These are phyloP conservation scores for Tetramorium parvispinum DNA, from an alignment of 1,140 invertebrate genomes.

Conservation along the genomic window DNA sequence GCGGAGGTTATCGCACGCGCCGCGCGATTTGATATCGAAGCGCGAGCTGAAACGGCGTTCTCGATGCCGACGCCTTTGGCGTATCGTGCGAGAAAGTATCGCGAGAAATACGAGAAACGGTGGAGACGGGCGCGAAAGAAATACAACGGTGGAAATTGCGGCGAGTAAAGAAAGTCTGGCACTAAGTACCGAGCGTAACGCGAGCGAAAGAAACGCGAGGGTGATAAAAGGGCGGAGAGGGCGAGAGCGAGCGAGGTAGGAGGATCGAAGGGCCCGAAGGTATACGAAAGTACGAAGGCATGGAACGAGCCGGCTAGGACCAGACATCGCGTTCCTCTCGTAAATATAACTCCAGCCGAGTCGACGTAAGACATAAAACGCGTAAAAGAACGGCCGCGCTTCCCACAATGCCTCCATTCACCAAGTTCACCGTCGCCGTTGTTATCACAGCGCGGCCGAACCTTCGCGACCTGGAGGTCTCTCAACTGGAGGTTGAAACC, in stretches of 20 bases:
- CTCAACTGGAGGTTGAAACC: neutral
- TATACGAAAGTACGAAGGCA: neutral
- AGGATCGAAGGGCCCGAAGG: slow-evolving; percentile 6
- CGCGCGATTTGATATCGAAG: neutral
- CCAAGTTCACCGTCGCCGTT: slow-evolving; percentile 28
- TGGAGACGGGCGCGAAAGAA: neutral
- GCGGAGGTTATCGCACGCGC: neutral
- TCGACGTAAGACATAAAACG: slow-evolving; percentile 31
- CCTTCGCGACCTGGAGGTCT: slow-evolving; percentile 34
- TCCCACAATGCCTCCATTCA: slow-evolving; percentile 47
- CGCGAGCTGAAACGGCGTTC: neutral
- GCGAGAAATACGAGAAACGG: slow-evolving; percentile 15
- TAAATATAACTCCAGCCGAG: slow-evolving; percentile 21
- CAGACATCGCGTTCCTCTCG: neutral
- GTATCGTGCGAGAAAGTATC: slow-evolving; percentile 14
- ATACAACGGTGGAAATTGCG: slow-evolving; percentile 45
- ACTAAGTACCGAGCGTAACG: slow-evolving; percentile 9
- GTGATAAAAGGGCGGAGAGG: neutral
- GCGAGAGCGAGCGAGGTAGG: neutral
- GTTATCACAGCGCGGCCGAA: slow-evolving; percentile 46
- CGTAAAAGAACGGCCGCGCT: slow-evolving; percentile 18
- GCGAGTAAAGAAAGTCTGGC: slow-evolving; percentile 24
- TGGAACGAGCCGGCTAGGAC: neutral
- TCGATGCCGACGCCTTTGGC: neutral
- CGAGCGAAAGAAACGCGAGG: slow-evolving; percentile 12